These are phyloP conservation scores for Nysson spinosus DNA, from an alignment of 2,888 invertebrate genomes.

Conservation along the genomic window DNA sequence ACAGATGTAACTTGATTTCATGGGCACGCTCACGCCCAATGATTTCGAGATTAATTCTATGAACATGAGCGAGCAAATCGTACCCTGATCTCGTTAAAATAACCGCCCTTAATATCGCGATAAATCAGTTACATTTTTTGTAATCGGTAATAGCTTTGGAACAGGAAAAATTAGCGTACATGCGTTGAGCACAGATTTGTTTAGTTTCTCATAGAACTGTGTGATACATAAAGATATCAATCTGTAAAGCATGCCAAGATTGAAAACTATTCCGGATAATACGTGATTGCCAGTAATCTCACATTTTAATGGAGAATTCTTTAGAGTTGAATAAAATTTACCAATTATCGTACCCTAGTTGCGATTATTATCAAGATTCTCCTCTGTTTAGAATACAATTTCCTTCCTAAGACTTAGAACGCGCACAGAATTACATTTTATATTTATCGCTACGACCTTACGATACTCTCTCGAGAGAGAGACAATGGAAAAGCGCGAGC, in stretches of 20 bases:
- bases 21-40: slow-evolving; percentile 42
- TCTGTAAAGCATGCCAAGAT: too few species aligned
- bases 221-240: too few species aligned
- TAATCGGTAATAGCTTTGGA: slow-evolving; percentile 20
- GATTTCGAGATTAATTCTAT: slow-evolving; percentile 51
- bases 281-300: too few species aligned
- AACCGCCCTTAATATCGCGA: slow-evolving; percentile 25
- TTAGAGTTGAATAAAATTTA: too few species aligned
- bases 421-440: slow-evolving; percentile 14
- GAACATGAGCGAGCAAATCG: slow-evolving; percentile 45
- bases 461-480: background rate
- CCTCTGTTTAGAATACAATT: too few species aligned
- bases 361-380: too few species aligned
- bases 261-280: too few species aligned
- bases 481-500: slow-evolving; percentile 4
- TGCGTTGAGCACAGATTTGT: background rate
- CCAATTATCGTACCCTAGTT: too few species aligned
- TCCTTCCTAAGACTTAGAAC: too few species aligned
- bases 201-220: background rate
- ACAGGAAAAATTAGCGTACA: background rate
- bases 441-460: background rate
- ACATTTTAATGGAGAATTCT: too few species aligned
- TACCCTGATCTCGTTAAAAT: slow-evolving; percentile 23
- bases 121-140: slow-evolving; percentile 30
- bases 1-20: slow-evolving; percentile 54